Conservation (phyloP, 2,113 vertebrate species). For the Fukomys damarensis region DNA sequence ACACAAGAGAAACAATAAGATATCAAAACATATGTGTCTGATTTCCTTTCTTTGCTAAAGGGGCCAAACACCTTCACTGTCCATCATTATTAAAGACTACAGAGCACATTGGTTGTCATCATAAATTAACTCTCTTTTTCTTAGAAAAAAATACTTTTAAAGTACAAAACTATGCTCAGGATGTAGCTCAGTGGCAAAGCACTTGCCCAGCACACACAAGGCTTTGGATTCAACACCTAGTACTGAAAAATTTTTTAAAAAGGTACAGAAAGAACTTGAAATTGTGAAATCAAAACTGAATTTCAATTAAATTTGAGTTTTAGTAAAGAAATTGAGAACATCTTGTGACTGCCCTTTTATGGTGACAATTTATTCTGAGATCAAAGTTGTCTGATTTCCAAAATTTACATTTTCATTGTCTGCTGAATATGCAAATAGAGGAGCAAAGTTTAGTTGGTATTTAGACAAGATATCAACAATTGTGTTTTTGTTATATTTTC, state of each 20-base stretch:
- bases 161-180: neutral
- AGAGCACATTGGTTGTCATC: neutral
- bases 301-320: constrained; percentile 53
- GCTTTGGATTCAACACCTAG: neutral
- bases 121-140: constrained; percentile 9
- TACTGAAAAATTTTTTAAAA: neutral
- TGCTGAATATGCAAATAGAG: constrained; percentile 62
- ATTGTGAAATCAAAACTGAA: constrained; percentile 48
- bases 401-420: constrained; percentile 64
- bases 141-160: constrained; percentile 26
- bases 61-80: neutral
- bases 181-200: neutral
- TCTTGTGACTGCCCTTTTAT: constrained; percentile 62
- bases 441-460: constrained; percentile 57
- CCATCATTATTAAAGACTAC: neutral
- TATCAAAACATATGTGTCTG: neutral
- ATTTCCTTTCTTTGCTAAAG: neutral
- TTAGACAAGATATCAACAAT: constrained; percentile 58
- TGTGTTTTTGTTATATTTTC: constrained; percentile 45
- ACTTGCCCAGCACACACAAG: neutral
- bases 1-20: neutral
- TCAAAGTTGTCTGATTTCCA: constrained; percentile 65
- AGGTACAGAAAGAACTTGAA: constrained; percentile 13
- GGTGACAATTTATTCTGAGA: constrained; percentile 67
- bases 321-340: constrained; percentile 54